Evolutionary conservation across 2,113 vertebrate genomes (phyloP).

Genomic region (Nycticebus coucang): DNA sequence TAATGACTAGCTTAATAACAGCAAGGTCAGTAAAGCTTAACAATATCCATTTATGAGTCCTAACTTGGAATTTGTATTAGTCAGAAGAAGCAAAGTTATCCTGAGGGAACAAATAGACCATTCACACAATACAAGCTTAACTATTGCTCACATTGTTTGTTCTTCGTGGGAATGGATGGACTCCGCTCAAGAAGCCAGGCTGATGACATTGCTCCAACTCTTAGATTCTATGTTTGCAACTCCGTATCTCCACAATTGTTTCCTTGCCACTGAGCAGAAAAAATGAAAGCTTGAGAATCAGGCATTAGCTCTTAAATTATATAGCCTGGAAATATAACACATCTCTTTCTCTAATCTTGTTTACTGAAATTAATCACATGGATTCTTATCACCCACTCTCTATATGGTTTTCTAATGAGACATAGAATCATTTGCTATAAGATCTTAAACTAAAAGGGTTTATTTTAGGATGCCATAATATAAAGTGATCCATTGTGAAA

Average conservation of each 20-base stretch:
- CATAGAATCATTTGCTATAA: background rate
- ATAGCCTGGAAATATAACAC: background rate
- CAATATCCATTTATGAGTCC: background rate
- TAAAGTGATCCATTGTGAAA: background rate
- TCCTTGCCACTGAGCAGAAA: background rate
- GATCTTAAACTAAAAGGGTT: background rate
- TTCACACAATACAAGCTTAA: background rate
- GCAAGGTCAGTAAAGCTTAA: background rate
- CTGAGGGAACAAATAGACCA: background rate
- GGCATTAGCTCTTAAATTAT: background rate
- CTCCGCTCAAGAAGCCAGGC: background rate
- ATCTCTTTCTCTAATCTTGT: background rate
- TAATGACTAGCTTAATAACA: background rate
- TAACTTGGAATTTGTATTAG: background rate
- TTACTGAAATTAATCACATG: background rate
- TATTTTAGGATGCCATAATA: background rate
- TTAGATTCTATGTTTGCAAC: background rate
- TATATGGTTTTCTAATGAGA: background rate
- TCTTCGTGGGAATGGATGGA: background rate
- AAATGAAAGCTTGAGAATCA: background rate
- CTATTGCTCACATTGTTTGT: background rate
- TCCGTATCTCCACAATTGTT: too few species aligned
- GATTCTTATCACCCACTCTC: background rate
- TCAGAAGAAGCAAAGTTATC: background rate
- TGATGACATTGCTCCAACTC: background rate